A percentile compares a stretch with the other conserved stretches of the same genome.
Evolutionary conservation across 2,113 vertebrate genomes (phyloP).

Genomic region (Baryphthengus martii): DNA sequence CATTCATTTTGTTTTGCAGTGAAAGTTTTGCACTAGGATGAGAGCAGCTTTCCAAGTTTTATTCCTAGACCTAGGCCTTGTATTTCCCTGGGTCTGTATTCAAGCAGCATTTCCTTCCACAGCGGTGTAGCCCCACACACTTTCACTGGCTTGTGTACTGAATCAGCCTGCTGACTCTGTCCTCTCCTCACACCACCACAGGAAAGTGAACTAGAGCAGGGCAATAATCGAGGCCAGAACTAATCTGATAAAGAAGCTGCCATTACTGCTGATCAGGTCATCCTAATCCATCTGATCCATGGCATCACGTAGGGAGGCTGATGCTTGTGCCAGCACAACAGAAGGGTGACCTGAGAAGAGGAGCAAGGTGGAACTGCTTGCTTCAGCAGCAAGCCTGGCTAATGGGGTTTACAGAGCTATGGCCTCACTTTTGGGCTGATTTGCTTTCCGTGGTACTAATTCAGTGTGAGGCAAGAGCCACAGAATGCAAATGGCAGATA

Average conservation of each 20-base stretch:
- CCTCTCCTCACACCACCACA: neutral
- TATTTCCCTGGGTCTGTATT: neutral
- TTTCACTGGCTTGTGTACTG: neutral
- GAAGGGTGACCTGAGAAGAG: neutral
- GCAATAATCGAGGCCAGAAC: neutral
- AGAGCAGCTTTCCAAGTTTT: conserved; percentile 6
- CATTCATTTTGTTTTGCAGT: neutral
- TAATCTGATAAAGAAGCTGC: neutral
- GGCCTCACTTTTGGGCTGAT: neutral
- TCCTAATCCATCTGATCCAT: neutral
- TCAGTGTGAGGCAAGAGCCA: neutral
- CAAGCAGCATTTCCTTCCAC: neutral
- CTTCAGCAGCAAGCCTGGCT: neutral
- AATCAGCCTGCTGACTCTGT: neutral
- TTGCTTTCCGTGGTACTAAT: neutral
- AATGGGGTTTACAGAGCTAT: accelerated
- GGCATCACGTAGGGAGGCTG: neutral
- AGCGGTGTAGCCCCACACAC: neutral
- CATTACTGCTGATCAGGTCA: neutral
- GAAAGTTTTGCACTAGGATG: neutral
- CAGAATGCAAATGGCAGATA: neutral
- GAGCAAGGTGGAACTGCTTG: neutral
- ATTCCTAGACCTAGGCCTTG: neutral
- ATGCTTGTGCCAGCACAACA: neutral
- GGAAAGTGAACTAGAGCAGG: neutral